Evolutionary conservation across 2,113 vertebrate species (phyloP).

Genomic region (Crotophaga sulcirostris): DNA sequence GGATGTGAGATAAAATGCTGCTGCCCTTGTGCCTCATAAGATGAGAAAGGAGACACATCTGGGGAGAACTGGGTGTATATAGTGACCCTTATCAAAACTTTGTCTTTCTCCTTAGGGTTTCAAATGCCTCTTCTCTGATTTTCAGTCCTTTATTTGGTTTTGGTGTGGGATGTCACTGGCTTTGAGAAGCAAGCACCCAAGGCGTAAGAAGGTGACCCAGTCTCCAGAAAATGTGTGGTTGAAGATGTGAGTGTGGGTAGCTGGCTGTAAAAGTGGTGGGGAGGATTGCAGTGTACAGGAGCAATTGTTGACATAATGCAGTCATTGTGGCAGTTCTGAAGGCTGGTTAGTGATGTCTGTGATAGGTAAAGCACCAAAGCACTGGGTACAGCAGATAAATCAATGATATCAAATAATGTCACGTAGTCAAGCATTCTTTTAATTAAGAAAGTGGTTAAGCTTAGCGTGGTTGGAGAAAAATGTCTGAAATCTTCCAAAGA

Average conservation of each 20-base stretch:
- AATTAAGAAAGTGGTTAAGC: not conserved
- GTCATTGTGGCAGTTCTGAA: not conserved
- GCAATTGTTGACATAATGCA: not conserved
- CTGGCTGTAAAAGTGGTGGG: not conserved
- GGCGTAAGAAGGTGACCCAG: not conserved
- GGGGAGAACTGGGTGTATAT: not conserved
- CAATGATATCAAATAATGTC: not conserved
- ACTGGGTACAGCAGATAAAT: not conserved
- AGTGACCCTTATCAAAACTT: not conserved
- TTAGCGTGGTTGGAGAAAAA: not conserved
- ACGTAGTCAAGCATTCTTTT: not conserved
- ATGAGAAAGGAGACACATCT: not conserved
- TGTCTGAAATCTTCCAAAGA: not conserved
- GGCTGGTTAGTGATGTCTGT: not conserved
- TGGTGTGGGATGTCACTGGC: not conserved
- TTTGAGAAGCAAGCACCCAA: not conserved
- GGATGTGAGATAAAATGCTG: not conserved
- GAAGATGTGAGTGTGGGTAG: not conserved
- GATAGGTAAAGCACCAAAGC: not conserved
- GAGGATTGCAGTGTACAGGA: not conserved
- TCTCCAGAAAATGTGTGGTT: not conserved
- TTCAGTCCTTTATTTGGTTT: not conserved
- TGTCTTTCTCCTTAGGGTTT: not conserved
- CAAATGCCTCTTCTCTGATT: not conserved
- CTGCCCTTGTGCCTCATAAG: not conserved